Evolutionary conservation across 2,888 invertebrate genomes (phyloP).

Genomic region (Apamea monoglypha): DNA sequence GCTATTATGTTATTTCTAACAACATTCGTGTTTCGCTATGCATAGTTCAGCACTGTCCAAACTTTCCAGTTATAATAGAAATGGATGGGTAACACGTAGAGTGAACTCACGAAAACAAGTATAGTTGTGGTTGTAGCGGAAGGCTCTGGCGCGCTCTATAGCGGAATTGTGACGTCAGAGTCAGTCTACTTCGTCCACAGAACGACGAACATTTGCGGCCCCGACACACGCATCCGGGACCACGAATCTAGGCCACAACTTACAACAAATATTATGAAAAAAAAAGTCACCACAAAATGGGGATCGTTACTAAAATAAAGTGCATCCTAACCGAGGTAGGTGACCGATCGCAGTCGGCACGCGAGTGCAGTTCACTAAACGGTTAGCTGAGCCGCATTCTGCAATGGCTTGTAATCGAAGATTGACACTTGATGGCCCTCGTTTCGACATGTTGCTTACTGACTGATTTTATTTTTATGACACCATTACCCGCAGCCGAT

Average conservation of each 20-base stretch:
- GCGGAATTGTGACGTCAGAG: conserved; percentile 76
- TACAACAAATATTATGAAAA: conserved; percentile 57
- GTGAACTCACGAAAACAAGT: conserved; percentile 69
- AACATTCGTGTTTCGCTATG: conserved; percentile 31
- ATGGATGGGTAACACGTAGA: conserved; percentile 57
- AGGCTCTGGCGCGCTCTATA: conserved; percentile 69
- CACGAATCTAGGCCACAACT: conserved; percentile 72
- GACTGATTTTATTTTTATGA: conserved; percentile 43
- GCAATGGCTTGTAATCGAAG: conserved; percentile 38
- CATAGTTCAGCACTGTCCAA: conserved; percentile 47
- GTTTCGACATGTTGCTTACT: conserved; percentile 42
- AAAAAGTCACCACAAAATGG: conserved; percentile 25
- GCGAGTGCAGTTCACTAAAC: conserved; percentile 27
- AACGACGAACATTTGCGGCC: conserved; percentile 68
- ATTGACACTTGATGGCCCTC: conserved; percentile 27
- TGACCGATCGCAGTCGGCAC: conserved; percentile 23
- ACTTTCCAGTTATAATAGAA: conserved; percentile 57
- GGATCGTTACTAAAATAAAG: conserved; percentile 23
- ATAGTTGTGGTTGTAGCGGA: conserved; percentile 72
- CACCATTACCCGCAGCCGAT: conserved; percentile 35
- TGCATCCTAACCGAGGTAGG: conserved; percentile 8
- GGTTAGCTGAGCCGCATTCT: conserved; percentile 21
- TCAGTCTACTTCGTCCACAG: conserved; percentile 68
- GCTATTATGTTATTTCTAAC: conserved; percentile 35
- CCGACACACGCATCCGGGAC: conserved; percentile 75